A percentile compares a stretch with the other conserved stretches of the same genome.
phyloP scores from a whole-genome alignment of 2,888 invertebrate genomes.

The Drosophila atroscutellata region DNA sequence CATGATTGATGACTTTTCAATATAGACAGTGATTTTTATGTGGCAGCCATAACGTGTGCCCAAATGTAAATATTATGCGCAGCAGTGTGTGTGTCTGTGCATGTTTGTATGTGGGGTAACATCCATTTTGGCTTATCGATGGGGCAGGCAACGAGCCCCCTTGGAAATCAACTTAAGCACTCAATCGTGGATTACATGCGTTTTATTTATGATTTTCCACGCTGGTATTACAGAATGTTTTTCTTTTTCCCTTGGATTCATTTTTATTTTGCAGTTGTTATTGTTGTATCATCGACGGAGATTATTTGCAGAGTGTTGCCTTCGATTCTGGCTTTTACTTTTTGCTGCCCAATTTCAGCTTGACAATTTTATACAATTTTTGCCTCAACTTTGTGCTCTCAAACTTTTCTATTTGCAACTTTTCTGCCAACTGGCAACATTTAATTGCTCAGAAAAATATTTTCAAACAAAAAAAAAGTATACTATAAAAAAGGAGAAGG shows the following conservation, averaged over 20 bases:
- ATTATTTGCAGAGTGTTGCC: conserved; percentile 42
- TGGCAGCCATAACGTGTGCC: conserved; percentile 57
- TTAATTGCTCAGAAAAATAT: conserved; percentile 83
- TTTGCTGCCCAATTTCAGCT: conserved; percentile 42
- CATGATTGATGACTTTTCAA: conserved; percentile 79
- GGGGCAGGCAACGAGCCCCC: conserved; percentile 10
- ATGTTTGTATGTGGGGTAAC: conserved; percentile 8
- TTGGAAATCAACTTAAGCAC: conserved; percentile 74
- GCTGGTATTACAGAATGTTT: conserved; percentile 72
- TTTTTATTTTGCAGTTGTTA: conserved; percentile 58
- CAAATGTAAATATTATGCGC: conserved; percentile 70
- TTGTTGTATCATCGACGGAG: conserved; percentile 14
- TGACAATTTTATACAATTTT: conserved; percentile 61
- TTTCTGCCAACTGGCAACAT: conserved; percentile 75
- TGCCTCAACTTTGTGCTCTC: conserved; percentile 58
- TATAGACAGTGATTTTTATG: conserved; percentile 57
- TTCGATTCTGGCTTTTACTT: conserved; percentile 48
- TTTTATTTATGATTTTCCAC: conserved; percentile 81
- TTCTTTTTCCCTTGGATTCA: conserved; percentile 53
- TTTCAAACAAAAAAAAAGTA: conserved; percentile 38
- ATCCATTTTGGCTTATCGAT: conserved; percentile 22
- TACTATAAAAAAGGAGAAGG: conserved; percentile 14
- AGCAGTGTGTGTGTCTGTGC: neutral
- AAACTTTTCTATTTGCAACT: conserved; percentile 72
- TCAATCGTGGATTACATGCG: conserved; percentile 81